These are phyloP conservation scores for Enteromius radiatus DNA, from an alignment of 2,797 vertebrate species.

Conservation along the genomic window DNA sequence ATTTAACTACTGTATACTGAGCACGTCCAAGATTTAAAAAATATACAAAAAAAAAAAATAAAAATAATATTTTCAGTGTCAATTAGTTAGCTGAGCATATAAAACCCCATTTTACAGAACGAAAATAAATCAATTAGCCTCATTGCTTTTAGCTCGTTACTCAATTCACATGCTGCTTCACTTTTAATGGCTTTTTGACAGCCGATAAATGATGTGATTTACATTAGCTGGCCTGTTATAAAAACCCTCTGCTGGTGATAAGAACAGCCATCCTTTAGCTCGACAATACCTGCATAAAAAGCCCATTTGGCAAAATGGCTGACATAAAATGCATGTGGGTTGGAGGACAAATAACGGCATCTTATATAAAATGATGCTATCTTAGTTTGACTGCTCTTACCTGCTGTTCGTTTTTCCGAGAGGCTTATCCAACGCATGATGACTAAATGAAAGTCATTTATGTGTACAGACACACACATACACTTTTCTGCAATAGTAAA, in stretches of 20 bases:
- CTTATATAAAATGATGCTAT: constrained; percentile 48
- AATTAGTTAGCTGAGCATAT: constrained; percentile 52
- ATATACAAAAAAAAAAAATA: constrained; percentile 26
- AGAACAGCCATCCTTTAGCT: constrained; percentile 34
- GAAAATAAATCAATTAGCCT: constrained; percentile 64
- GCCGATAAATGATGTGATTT: constrained; percentile 62
- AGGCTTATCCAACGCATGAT: constrained; percentile 22
- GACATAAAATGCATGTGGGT: constrained; percentile 20
- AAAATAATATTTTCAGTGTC: constrained; percentile 38
- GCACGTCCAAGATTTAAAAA: constrained; percentile 37
- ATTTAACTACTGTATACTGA: constrained; percentile 1
- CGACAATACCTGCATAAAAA: constrained; percentile 37
- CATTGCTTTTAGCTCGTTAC: constrained; percentile 60
- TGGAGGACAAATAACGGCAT: constrained; percentile 22
- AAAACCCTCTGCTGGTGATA: constrained; percentile 46
- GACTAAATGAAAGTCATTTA: constrained; percentile 37
- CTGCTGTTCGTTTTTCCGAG: constrained; percentile 14
- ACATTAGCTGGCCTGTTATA: constrained; percentile 57
- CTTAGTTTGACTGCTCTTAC: constrained; percentile 55
- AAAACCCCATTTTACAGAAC: constrained; percentile 54
- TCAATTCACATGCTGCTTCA: constrained; percentile 59
- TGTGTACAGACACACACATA: constrained; percentile 36
- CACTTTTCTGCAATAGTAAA: constrained; percentile 39
- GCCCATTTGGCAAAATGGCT: constrained; percentile 50
- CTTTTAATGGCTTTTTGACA: constrained; percentile 64